Conservation (phyloP, 2,888 invertebrate species). For the Vandiemenella viatica region DNA sequence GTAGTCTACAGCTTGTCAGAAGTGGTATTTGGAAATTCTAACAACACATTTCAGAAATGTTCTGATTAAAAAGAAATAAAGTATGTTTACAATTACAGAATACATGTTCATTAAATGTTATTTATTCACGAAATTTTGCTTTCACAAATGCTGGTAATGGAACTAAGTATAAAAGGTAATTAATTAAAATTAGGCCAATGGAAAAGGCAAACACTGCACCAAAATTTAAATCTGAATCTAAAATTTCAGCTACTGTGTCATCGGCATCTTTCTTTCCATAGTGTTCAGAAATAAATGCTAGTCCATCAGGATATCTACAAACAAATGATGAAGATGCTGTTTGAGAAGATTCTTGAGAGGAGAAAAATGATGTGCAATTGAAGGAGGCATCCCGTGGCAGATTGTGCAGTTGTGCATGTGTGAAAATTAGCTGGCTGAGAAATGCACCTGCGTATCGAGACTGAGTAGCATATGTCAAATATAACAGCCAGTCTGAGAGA, state of each 20-base stretch:
- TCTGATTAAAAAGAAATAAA: too few species aligned
- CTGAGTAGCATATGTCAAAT: conserved; percentile 63
- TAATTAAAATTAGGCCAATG: conserved; percentile 62
- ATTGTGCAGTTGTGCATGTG: conserved; percentile 28
- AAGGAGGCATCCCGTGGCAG: conserved; percentile 34
- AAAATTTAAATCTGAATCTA: conserved; percentile 60
- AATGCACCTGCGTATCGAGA: conserved; percentile 64
- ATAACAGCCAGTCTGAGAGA: conserved; percentile 66
- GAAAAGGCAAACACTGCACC: conserved; percentile 72
- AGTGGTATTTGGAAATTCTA: too few species aligned
- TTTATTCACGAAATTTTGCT: conserved; percentile 69
- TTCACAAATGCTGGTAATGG: conserved; percentile 73
- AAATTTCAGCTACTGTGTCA: conserved; percentile 40
- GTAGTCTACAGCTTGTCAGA: too few species aligned
- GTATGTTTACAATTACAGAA: too few species aligned
- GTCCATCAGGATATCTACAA: conserved; percentile 55
- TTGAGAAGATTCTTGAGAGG: conserved; percentile 29
- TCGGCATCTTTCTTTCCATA: conserved; percentile 43
- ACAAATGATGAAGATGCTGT: conserved; percentile 25
- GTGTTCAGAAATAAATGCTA: conserved; percentile 53
- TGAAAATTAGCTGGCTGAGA: conserved; percentile 55
- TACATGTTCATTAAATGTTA: too few species aligned
- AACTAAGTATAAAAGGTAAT: conserved; percentile 69
- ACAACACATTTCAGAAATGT: too few species aligned
- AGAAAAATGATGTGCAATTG: conserved; percentile 39